phyloP scores from a whole-genome alignment of 2,888 invertebrate genomes.

The Andrena camellia region DNA sequence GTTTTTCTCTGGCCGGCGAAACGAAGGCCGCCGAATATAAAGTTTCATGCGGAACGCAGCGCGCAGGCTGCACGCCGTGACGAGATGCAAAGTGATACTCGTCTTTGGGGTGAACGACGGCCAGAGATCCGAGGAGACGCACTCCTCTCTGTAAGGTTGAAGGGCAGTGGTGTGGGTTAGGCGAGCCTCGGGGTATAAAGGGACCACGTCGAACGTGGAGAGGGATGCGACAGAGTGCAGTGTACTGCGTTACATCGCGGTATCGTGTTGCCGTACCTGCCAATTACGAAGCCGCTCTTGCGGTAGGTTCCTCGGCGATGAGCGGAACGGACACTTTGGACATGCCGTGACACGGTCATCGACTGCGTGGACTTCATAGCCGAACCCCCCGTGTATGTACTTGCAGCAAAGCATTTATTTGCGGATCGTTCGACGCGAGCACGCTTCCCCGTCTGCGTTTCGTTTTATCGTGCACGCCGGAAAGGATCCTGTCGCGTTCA shows the following conservation, averaged over 20 bases:
- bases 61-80: constrained; percentile 52
- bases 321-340: constrained; percentile 69
- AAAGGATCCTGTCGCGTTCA: background rate
- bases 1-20: constrained; percentile 46
- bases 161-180: constrained; percentile 64
- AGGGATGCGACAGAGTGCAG: constrained; percentile 57
- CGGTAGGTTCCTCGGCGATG: constrained; percentile 71
- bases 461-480: background rate
- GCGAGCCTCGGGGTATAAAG: constrained; percentile 44
- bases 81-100: constrained; percentile 71
- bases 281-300: constrained; percentile 78
- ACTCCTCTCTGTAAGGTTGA: constrained; percentile 63
- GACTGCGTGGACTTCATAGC: constrained; percentile 54
- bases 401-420: constrained; percentile 36
- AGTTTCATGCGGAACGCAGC: constrained; percentile 65
- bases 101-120: constrained; percentile 57
- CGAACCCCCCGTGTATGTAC: constrained; percentile 23
- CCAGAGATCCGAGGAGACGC: constrained; percentile 63
- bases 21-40: constrained; percentile 63
- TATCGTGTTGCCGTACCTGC: constrained; percentile 78
- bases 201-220: constrained; percentile 25
- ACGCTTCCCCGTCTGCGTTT: background rate
- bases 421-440: constrained; percentile 21
- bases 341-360: constrained; percentile 74
- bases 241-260: constrained; percentile 71